These are phyloP conservation scores for Diloba caeruleocephala DNA, from an alignment of 2,888 invertebrate species.

Conservation along the genomic window DNA sequence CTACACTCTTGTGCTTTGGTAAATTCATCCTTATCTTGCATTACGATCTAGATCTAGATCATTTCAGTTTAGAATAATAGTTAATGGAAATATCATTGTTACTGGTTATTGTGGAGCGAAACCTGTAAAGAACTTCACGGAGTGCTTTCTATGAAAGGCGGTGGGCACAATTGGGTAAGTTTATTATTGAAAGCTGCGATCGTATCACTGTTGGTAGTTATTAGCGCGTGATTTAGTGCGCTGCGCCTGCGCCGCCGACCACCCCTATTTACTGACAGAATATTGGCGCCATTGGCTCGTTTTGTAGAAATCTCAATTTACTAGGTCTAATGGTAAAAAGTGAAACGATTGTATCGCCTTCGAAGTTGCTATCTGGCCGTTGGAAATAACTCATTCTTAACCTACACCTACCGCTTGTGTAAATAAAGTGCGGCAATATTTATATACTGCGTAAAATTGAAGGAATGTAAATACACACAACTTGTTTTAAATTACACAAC, in stretches of 20 bases:
- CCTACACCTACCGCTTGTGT: background rate
- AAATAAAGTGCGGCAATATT: too few species aligned
- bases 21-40: slow-evolving; percentile 49
- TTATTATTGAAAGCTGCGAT: slow-evolving; percentile 86
- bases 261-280: slow-evolving; percentile 78
- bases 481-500: too few species aligned
- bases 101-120: slow-evolving; percentile 75
- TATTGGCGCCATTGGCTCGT: slow-evolving; percentile 61
- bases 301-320: slow-evolving; percentile 59
- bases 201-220: slow-evolving; percentile 82
- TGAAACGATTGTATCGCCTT: slow-evolving; percentile 24
- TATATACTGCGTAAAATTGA: too few species aligned
- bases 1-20: slow-evolving; percentile 33
- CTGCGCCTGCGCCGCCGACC: slow-evolving; percentile 68
- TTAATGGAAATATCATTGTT: slow-evolving; percentile 80
- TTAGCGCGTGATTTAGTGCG: slow-evolving; percentile 84
- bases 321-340: slow-evolving; percentile 44
- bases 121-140: slow-evolving; percentile 76
- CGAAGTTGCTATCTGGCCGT: slow-evolving; percentile 5
- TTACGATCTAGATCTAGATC: slow-evolving; percentile 64
- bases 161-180: slow-evolving; percentile 78
- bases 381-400: slow-evolving; percentile 18
- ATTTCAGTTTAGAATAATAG: slow-evolving; percentile 66
- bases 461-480: too few species aligned
- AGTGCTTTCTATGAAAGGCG: slow-evolving; percentile 81